Percentiles rank a stretch among this genome's conserved stretches.
These are phyloP conservation scores for Lasioglossum figueresi DNA, from an alignment of 2,888 invertebrate species.

Conservation along the genomic window DNA sequence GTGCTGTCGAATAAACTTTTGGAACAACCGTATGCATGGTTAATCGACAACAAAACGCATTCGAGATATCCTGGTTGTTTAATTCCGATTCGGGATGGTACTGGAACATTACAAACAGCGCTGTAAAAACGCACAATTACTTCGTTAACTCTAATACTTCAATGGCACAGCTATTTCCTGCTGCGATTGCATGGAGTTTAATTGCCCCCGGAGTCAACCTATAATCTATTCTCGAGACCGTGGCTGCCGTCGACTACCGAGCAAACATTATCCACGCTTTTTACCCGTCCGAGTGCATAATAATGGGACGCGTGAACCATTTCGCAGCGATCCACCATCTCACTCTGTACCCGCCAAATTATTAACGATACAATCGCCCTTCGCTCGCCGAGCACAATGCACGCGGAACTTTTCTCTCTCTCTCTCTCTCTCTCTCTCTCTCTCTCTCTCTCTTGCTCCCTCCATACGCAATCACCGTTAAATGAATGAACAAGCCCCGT, in stretches of 20 bases:
- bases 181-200: conserved; percentile 53
- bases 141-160: conserved; percentile 53
- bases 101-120: conserved; percentile 8
- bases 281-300: conserved; percentile 2
- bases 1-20: neutral
- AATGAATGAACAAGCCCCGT: neutral
- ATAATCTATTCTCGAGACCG: conserved; percentile 45
- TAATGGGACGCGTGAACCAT: conserved; percentile 16
- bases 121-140: conserved; percentile 49
- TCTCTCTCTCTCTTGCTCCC: neutral
- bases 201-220: conserved; percentile 51
- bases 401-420: neutral
- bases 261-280: conserved; percentile 8
- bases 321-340: neutral
- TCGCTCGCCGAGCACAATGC: neutral
- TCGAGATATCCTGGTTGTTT: conserved; percentile 23
- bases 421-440: neutral
- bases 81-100: conserved; percentile 32
- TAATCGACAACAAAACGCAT: neutral
- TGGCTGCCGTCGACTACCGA: conserved; percentile 27
- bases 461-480: neutral
- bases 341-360: neutral
- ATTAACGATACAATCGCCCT: conserved; percentile 12
- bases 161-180: conserved; percentile 46
- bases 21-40: neutral